Evolutionary conservation across 2,888 invertebrate species (phyloP), one percentile per base, ranked within the genome.

Genomic region (Drosophila borealis): DNA sequence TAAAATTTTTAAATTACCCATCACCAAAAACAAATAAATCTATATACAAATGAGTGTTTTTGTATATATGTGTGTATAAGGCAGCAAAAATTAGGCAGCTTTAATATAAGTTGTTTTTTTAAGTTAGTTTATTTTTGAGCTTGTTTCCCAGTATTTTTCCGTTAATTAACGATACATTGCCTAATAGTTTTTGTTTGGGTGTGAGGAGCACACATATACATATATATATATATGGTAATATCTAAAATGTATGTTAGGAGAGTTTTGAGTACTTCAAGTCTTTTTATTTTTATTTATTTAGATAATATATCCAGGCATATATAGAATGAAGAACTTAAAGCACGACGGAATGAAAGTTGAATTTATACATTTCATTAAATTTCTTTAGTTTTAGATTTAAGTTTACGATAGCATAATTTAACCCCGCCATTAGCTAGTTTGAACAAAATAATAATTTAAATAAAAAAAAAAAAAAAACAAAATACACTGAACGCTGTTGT

Each of bases 351-450:
- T 78, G 78, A 69, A 80, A 69, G 53, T 72, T 66, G 59, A 70
- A 36, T 70, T 74, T 61, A 74, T 45, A 53, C 60, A 51, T 63
- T 79, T 75, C 57, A 62, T 68, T 50, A 68, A 56, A 68, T 71
- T 74, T 71, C 13, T 41, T 77, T 63, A 59, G 62, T 64, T 51
- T 36, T 45, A 45, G 37, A 37, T 54, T 67, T 64, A 55, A 51
- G 29, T 57, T 66, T 80, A 68, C 59, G 66, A 64, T 84, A 80
- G 67, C 56, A 73, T 80, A 88, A 77, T 68, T 84, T 72, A 72
- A 80, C 67, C 88, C 74, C 86, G 54, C 51, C 80, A 77, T 83
- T 88, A 82, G 80, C 88, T 88, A 85, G 68, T 66, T 67, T 68
- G 25, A 82, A 74, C 55, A 67, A 59, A 71, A 57, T 48, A 55